Evolutionary conservation across 2,113 vertebrate species (phyloP).

Genomic region (Chlorodrepanis virens): DNA sequence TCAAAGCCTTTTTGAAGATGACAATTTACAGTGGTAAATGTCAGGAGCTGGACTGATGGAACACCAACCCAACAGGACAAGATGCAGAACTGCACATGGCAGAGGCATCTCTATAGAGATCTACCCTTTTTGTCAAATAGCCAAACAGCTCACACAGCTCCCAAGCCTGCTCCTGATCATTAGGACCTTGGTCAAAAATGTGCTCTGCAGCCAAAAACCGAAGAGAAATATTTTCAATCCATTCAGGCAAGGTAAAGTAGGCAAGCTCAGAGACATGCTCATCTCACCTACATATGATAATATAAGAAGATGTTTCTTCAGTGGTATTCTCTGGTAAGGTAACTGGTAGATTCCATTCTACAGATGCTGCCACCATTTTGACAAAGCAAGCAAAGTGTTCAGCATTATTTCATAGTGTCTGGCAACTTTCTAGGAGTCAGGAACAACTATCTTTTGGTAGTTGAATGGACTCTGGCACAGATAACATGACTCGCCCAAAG

Average conservation of each 20-base stretch:
- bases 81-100: not conserved
- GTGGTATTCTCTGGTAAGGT: not conserved
- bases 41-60: not conserved
- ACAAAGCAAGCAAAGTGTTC: not conserved
- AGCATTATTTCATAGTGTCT: not conserved
- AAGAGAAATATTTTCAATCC: not conserved
- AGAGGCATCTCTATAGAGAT: not conserved
- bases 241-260: not conserved
- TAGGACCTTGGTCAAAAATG: not conserved
- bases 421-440: not conserved
- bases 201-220: not conserved
- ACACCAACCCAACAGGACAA: not conserved
- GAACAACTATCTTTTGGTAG: not conserved
- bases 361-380: not conserved
- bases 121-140: not conserved
- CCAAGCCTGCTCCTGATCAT: not conserved
- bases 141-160: rapidly evolving
- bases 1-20: not conserved
- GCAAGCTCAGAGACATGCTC: not conserved
- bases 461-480: not conserved
- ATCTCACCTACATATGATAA: not conserved
- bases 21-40: not conserved
- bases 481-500: not conserved
- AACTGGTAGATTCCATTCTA: not conserved
- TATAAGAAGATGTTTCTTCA: not conserved